Base-by-base conservation (phyloP, 1,140 invertebrate species). In the silkworm (Bombyx mori) region DNA sequence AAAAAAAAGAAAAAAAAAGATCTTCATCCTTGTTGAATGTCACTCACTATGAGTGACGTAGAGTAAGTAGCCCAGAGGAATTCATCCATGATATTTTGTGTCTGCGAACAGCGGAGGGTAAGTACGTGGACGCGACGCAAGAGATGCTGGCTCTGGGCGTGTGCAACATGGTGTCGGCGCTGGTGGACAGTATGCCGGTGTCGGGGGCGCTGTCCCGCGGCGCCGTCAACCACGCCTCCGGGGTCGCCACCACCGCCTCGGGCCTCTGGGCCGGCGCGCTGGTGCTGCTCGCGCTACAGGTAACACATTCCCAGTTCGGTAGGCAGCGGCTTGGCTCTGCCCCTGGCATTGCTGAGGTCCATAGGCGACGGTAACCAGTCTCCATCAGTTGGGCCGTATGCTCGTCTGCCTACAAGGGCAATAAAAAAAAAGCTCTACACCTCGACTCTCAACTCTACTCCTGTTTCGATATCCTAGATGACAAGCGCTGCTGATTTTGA, bases 181-280 rank as follows among this genome's bases (percentile, higher is more conserved):
- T 97, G 79, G 92, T 96, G 10, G 91, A 92, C 7, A 95, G 95
- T 0, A 95, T 95, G 90, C 96, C 96, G 8, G 92, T 96, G 42
- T 96, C 95, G 50, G 96, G 94, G 53, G 93, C 92, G n/a, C 89
- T 95, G 44, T 94, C 93, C 12, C 89, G 94, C 49, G 96, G 95
- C 54, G 95, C 95, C 44, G 94, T 98, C 6, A 97, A 97, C 82
- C 92, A 96, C 73, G 93, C 94, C 9, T 94, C 93, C 65, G 95
- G 95, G 9, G 95, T 97, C 0, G 91, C 90, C 67, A 95, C 94
- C 6, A 94, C 95, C 12, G 90, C 95, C 56, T 95, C 94, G 91
- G 94, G 95, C 0, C 86, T 97, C 45, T 93, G 95, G 70, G 96
- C 95, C 35, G 95, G 92, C 54, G 88, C 93, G 44, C 85, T 93